A percentile compares a stretch with the other conserved stretches of the same genome.
Conservation (phyloP, 2,113 vertebrate species). For the Psephotus haematonotus region DNA sequence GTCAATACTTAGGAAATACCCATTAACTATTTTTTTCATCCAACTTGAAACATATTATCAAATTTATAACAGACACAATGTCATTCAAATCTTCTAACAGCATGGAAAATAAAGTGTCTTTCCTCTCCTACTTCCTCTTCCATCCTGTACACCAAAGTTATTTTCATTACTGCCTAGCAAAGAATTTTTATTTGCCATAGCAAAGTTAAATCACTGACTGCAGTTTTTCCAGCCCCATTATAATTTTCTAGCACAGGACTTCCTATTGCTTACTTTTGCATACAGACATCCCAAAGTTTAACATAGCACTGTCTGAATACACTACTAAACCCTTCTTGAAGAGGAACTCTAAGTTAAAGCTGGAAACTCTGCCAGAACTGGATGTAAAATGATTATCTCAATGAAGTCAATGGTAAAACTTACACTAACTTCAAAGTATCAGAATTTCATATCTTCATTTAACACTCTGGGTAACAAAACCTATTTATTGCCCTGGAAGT, state of each 20-base stretch:
- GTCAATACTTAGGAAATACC: background rate
- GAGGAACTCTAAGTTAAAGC: background rate
- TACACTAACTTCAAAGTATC: background rate
- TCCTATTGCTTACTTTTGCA: background rate
- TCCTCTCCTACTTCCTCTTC: background rate
- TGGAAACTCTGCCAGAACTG: background rate
- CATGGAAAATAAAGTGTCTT: background rate
- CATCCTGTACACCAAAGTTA: background rate
- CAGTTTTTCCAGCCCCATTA: background rate
- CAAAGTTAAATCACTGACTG: background rate
- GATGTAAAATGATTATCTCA: background rate
- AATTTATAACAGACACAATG: background rate
- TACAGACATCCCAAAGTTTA: background rate
- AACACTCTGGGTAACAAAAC: background rate
- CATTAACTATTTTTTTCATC: background rate
- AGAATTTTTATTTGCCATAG: background rate
- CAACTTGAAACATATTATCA: background rate
- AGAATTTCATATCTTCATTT: background rate
- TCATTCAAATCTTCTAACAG: background rate
- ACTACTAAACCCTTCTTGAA: background rate
- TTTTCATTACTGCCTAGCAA: background rate
- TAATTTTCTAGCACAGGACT: background rate
- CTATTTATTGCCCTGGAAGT: background rate
- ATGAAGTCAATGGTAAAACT: background rate
- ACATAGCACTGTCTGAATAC: background rate